Evolutionary conservation across 2,113 vertebrate genomes (phyloP).

Genomic region (Tenebrosternarchus preto): DNA sequence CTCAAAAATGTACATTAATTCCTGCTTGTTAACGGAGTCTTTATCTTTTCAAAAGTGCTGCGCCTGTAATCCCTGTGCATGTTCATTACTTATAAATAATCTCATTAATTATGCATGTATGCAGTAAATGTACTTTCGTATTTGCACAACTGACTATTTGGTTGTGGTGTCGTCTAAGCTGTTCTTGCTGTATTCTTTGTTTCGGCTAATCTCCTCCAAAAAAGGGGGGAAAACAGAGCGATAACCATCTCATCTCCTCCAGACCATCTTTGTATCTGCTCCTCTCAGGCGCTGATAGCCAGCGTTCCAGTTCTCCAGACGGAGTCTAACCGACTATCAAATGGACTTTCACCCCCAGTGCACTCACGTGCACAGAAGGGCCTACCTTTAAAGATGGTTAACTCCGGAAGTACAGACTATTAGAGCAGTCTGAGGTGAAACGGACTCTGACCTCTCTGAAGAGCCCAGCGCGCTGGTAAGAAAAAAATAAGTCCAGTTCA

Average conservation of each 20-base stretch:
- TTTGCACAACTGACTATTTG: constrained; percentile 73
- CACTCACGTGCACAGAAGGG: neutral
- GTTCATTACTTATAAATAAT: constrained; percentile 78
- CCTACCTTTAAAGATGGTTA: constrained; percentile 48
- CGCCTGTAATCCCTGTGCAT: constrained; percentile 69
- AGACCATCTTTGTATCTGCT: constrained; percentile 49
- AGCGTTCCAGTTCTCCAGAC: constrained; percentile 17
- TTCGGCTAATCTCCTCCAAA: constrained; percentile 34
- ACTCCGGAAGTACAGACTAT: constrained; percentile 47
- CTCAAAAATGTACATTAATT: constrained; percentile 63
- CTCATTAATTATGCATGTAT: constrained; percentile 77
- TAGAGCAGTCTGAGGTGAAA: constrained; percentile 43
- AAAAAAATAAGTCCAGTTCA: constrained; percentile 56
- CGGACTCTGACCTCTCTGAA: constrained; percentile 52
- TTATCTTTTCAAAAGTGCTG: constrained; percentile 71
- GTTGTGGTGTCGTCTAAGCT: constrained; percentile 62
- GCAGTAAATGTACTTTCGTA: constrained; percentile 77
- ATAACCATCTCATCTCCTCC: constrained; percentile 50
- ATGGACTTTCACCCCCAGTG: constrained; percentile 36
- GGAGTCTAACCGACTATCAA: constrained; percentile 32
- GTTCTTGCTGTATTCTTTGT: neutral
- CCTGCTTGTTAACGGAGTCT: constrained; percentile 60
- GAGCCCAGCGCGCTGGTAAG: constrained; percentile 37
- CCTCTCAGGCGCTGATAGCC: constrained; percentile 47
- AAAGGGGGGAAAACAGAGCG: neutral